Evolutionary conservation across 2,888 invertebrate genomes (phyloP), one percentile per base, ranked within the genome.

Genomic region (Cecidostiba fungosa): DNA sequence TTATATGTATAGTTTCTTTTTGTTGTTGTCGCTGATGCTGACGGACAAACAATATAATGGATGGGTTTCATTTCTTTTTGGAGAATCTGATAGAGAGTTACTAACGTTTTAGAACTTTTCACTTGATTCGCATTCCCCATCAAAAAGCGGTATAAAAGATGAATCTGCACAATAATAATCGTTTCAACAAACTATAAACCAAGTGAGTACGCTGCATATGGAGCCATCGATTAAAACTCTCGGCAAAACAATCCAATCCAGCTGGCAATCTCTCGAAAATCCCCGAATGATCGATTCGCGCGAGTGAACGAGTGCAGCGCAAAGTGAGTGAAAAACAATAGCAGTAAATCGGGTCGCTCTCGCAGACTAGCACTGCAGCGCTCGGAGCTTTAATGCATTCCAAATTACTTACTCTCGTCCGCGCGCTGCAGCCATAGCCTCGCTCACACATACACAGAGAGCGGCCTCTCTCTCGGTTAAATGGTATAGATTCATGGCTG

Each of bases 271-370:
- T 66, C 66, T 23, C 26, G 47, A 59, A 59, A 59, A 59, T 59
- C 23, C 54, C 54, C 19, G n/a, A 83, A 83, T 77, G 84, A 79
- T 76, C 36, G 8, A 82, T 76, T 82, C 32, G 23, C n/a, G 26
- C 69, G 29, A 12, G 1, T 6, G 8, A 74, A 85, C 85, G 83
- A 78, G 83, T 74, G 82, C 36, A 82, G 77, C 74, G 79, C 36
- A 85, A 85, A 85, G 74, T 72, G 83, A 86, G 86, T 59, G 86
- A 83, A 86, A 83, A 86, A 86, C 83, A 86, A 83, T 86, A 39
- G 77, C 82, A 32, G 72, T 77, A 77, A 86, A 83, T 82, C 83
- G 83, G 70, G 23, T 19, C 4, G 36, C 14, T 47, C 47, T 4
- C 72, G 26, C 26, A 5, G 50, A 50, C 43, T 43, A 3, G 50